A percentile compares a stretch with the other conserved stretches of the same genome.
phyloP scores from a whole-genome alignment of 2,797 vertebrate genomes.

The Neomorphus geoffroyi region DNA sequence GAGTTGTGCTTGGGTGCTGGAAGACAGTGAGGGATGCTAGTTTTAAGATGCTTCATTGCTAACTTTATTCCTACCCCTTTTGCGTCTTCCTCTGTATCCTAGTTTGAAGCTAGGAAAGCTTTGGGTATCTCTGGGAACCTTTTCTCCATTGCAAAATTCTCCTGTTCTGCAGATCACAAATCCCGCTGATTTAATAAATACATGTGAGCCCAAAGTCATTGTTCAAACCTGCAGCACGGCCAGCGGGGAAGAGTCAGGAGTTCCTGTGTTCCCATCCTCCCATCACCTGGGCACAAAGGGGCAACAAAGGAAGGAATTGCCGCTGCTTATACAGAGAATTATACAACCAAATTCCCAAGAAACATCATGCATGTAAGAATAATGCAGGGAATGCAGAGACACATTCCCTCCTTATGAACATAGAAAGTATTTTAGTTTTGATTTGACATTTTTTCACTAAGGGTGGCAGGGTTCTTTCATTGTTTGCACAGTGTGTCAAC shows the following conservation, averaged over 20 bases:
- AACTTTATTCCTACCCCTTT: neutral
- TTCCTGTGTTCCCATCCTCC: fast-evolving
- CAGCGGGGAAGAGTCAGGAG: neutral
- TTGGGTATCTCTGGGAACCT: no score
- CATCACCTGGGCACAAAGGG: fast-evolving
- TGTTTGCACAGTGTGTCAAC: neutral
- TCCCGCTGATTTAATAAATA: neutral
- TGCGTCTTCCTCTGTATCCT: fast-evolving
- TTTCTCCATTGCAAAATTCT: neutral
- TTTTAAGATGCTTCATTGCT: fast-evolving
- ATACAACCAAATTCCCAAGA: neutral
- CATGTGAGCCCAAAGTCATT: fast-evolving
- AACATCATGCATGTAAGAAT: neutral
- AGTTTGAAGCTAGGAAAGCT: neutral
- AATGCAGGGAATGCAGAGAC: neutral
- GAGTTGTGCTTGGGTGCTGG: neutral
- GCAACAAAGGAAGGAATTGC: neutral
- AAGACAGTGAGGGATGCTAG: neutral
- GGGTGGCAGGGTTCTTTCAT: neutral
- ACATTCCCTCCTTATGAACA: neutral
- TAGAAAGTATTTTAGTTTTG: neutral
- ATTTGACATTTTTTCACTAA: neutral
- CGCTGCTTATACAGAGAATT: fast-evolving
- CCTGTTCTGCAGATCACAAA: neutral
- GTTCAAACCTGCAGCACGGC: no score